Base-by-base conservation (phyloP, 2,113 vertebrate genomes). In the Varanus salvator region DNA sequence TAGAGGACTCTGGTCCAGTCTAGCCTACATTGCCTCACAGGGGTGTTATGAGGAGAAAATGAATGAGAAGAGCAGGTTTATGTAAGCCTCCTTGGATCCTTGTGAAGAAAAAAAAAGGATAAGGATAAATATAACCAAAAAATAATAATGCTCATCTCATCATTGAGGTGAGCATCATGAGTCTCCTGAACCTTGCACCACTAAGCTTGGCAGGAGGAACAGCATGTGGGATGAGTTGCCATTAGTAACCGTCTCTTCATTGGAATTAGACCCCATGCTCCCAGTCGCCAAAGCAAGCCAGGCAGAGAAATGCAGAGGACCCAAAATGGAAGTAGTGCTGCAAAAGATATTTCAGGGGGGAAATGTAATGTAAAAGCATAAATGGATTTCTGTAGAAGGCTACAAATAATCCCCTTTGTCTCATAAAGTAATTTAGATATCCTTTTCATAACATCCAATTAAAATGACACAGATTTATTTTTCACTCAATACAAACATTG, bases 401-500 rank as follows among this genome's bases (percentile, higher is more conserved):
- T 72, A 27, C 64, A 66, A 86, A 54, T 48, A 82, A 89, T 82
- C 91, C 72, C 68, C 89, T 89, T 75, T 5, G 1, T 84, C 77
- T 8, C 88, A 85, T 12, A 68, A 80, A 81, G 87, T 83, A 89
- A 90, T 89, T 91, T 80, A 34, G 19, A 38, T 77, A 44, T 77
- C 25, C 44, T 44, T n/a, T 50, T 9, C 84, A 75, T 54, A 86
- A 76, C 44, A 44, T 29, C 85, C 57, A 64, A 77, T 86, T 82
- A 82, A 82, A 17, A 60, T 82, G 80, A 82, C 52, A 80, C 52
- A 82, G 80, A 60, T 72, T 44, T 1, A 74, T 91, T 78, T 90
- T 71, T 7, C 15, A 90, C 12, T 87, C 74, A 92, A 86, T 92
- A 80, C 74, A 91, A 93, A 93, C 77, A 69, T 1, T 90, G 71